Conservation (phyloP, 2,113 vertebrate genomes). For the Pterocles orientalis region DNA sequence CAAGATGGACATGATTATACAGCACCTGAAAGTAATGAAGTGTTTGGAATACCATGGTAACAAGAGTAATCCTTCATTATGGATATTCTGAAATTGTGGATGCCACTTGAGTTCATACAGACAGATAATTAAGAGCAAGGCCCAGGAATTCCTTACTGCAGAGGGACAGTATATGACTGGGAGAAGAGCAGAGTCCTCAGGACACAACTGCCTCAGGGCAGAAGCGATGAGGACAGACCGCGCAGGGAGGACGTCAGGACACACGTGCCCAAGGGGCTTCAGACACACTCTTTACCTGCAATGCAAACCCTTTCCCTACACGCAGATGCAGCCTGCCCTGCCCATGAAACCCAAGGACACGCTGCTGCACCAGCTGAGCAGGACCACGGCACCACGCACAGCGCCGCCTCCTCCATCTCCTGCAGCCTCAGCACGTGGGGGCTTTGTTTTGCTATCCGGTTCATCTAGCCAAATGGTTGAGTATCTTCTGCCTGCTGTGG, state of each 20-base stretch:
- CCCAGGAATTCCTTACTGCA: background rate
- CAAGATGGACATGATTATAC: slow-evolving; percentile 15
- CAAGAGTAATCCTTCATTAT: slow-evolving; percentile 11
- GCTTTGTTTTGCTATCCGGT: background rate
- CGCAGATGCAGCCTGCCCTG: background rate
- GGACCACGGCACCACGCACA: rapidly evolving
- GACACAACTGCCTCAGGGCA: background rate
- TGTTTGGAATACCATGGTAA: slow-evolving; percentile 4
- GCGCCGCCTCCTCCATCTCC: background rate
- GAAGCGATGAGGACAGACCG: rapidly evolving
- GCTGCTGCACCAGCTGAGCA: background rate
- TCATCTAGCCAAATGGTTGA: background rate
- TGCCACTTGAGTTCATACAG: background rate
- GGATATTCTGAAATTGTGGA: background rate
- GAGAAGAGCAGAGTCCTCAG: background rate
- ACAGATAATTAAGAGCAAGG: background rate
- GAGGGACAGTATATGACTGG: rapidly evolving
- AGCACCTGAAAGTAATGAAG: slow-evolving; percentile 22
- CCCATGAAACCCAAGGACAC: background rate
- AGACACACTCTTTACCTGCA: background rate
- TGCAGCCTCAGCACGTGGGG: rapidly evolving
- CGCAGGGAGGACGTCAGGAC: background rate
- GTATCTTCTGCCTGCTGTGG: background rate
- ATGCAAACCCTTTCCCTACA: background rate
- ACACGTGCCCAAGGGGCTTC: background rate